A percentile compares a stretch with the other conserved stretches of the same genome.
These are phyloP conservation scores for Pongo pygmaeus DNA, from an alignment of 2,113 vertebrate genomes.

Conservation along the genomic window DNA sequence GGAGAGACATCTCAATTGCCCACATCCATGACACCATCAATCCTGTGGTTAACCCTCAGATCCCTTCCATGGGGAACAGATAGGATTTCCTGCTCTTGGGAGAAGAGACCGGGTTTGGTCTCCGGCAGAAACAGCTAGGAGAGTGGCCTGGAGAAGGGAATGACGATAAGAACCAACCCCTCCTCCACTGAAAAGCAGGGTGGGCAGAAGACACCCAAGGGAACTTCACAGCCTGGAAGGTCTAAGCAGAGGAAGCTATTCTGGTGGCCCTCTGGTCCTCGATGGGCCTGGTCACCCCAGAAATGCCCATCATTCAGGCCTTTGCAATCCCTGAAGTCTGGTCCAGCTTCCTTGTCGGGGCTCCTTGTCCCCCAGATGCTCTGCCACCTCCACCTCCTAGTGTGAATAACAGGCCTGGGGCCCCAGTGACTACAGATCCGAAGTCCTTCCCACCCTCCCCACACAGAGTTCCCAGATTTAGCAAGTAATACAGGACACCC, in stretches of 20 bases:
- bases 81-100: neutral
- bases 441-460: neutral
- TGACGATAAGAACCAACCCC: neutral
- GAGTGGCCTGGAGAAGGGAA: neutral
- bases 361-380: neutral
- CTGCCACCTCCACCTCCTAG: neutral
- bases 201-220: neutral
- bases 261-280: neutral
- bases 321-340: neutral
- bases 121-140: neutral
- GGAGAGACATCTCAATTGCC: neutral
- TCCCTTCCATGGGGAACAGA: neutral
- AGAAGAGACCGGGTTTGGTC: neutral
- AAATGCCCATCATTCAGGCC: neutral
- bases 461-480: neutral
- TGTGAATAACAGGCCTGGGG: neutral
- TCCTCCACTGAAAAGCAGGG: neutral
- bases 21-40: neutral
- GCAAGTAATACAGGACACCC: neutral
- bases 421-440: neutral
- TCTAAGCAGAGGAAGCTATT: neutral
- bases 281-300: neutral
- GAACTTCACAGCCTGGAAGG: neutral
- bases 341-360: neutral
- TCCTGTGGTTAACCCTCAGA: neutral